Percentiles rank a stretch among this genome's conserved stretches.
Conservation (phyloP, 2,888 invertebrate genomes). For the Erpobdella octoculata region DNA sequence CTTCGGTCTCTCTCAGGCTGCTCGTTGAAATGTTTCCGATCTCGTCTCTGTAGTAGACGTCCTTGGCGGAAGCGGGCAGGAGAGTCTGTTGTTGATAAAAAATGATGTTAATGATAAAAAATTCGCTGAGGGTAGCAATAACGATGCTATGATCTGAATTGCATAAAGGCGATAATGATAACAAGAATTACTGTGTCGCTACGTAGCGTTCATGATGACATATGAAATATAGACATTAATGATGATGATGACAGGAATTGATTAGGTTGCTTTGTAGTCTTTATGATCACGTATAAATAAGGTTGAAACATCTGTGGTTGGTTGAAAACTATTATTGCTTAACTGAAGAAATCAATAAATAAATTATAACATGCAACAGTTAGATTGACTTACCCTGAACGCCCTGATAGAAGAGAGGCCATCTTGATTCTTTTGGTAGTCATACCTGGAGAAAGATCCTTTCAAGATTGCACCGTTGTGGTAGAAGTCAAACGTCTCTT, state of each 20-base stretch:
- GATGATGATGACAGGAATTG: neutral
- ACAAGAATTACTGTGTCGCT: too few relatives aligned
- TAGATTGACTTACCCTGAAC: conserved; percentile 62
- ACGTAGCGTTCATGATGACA: too few relatives aligned
- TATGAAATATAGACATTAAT: neutral
- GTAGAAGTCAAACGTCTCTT: conserved; percentile 81
- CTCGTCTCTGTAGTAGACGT: conserved; percentile 93
- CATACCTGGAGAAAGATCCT: conserved; percentile 90
- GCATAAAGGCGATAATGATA: too few relatives aligned
- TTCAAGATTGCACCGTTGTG: conserved; percentile 88
- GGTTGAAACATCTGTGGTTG: neutral
- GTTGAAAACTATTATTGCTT: neutral
- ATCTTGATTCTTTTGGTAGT: conserved; percentile 85
- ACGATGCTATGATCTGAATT: too few relatives aligned
- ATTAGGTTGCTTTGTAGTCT: too few relatives aligned
- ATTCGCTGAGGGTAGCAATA: too few relatives aligned
- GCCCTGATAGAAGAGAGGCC: conserved; percentile 80
- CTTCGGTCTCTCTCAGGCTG: conserved; percentile 75
- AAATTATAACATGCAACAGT: neutral
- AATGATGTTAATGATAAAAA: neutral
- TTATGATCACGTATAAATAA: neutral
- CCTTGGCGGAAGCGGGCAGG: conserved; percentile 74
- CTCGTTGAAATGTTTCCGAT: conserved; percentile 98
- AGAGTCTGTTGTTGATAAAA: conserved; percentile 52
- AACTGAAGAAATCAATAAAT: neutral